Percentiles rank a stretch among this genome's conserved stretches.
phyloP scores from a whole-genome alignment of 2,888 invertebrate species.

The Elysia crispata region DNA sequence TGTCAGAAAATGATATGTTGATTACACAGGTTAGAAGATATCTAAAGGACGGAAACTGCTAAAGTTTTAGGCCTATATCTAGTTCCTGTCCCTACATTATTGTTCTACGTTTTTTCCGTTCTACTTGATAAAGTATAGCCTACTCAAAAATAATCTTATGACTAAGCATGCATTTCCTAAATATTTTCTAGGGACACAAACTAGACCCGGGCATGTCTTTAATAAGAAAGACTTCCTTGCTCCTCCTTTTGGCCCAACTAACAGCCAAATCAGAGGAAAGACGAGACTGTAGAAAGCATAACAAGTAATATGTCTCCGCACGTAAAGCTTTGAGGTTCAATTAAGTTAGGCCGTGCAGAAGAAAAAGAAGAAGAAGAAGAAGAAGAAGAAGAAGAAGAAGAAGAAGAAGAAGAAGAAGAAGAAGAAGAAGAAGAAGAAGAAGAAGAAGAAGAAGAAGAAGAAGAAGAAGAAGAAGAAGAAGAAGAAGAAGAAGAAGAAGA shows the following conservation, averaged over 20 bases:
- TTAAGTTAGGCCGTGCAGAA: background rate
- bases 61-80: no score
- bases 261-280: background rate
- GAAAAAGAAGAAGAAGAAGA: constrained; percentile 4
- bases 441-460: background rate
- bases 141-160: no score
- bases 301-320: constrained; percentile 4
- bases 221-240: background rate
- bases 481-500: background rate
- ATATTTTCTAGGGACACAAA: no score
- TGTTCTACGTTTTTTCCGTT: no score
- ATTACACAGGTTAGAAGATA: no score
- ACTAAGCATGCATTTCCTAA: no score
- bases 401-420: constrained; percentile 19
- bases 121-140: no score
- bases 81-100: no score
- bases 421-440: constrained; percentile 6
- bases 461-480: background rate
- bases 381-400: constrained; percentile 14
- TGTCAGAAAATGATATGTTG: no score
- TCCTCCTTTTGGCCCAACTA: background rate
- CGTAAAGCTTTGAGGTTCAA: background rate
- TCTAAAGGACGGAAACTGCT: no score
- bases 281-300: background rate
- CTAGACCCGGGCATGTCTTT: no score